phyloP scores from a whole-genome alignment of 1,140 invertebrate species.

The Lordiphosa collinella region DNA sequence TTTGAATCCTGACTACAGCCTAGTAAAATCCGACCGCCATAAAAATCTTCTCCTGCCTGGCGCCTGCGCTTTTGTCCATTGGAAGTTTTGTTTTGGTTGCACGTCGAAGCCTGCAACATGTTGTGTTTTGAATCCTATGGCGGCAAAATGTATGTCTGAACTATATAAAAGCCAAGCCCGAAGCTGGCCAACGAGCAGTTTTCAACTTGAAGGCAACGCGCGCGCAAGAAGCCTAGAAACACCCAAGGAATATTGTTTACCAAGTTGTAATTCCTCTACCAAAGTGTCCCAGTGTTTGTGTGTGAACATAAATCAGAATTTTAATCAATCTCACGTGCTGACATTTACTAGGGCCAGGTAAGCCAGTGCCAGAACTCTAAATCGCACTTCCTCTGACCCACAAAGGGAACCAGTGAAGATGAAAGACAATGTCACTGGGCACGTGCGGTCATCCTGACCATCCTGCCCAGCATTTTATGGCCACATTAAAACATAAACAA shows the following conservation, averaged over 20 bases:
- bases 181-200: constrained; percentile 30
- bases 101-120: constrained; percentile 49
- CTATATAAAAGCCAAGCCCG: constrained; percentile 51
- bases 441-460: constrained; percentile 15
- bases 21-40: neutral
- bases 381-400: constrained; percentile 44
- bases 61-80: constrained; percentile 26
- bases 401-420: constrained; percentile 8
- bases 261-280: constrained; percentile 6
- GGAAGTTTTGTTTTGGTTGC: constrained; percentile 59
- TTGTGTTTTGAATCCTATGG: constrained; percentile 70
- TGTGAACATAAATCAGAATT: constrained; percentile 57
- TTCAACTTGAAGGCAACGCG: constrained; percentile 39
- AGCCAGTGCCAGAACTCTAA: constrained; percentile 33
- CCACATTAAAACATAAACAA: constrained; percentile 66
- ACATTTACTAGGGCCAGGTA: constrained; percentile 52
- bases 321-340: constrained; percentile 70
- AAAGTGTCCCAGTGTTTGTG: constrained; percentile 4
- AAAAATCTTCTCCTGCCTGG: neutral
- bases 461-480: constrained; percentile 55
- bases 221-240: constrained; percentile 23
- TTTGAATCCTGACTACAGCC: constrained; percentile 21
- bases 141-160: constrained; percentile 28
- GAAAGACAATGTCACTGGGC: constrained; percentile 15
- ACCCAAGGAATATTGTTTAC: neutral